These are phyloP conservation scores for Platynereis dumerilii DNA, from an alignment of 2,888 invertebrate genomes.

Conservation along the genomic window DNA sequence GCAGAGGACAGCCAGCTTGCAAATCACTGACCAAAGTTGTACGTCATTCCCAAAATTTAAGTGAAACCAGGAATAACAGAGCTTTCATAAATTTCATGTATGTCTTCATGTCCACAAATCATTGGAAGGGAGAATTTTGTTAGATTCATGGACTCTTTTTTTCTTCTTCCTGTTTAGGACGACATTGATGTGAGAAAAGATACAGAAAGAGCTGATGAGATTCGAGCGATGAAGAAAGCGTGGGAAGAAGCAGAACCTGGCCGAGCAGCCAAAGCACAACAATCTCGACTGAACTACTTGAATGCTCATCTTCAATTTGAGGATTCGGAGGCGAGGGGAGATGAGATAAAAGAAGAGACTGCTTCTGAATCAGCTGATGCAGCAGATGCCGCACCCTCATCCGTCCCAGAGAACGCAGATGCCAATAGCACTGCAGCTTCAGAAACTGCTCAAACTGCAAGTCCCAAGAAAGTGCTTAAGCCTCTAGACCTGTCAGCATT, in stretches of 20 bases:
- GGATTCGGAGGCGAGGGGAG: slow-evolving; percentile 5
- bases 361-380: slow-evolving; percentile 25
- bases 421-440: slow-evolving; percentile 49
- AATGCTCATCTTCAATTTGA: slow-evolving; percentile 36
- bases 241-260: slow-evolving; percentile 64
- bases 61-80: too few relatives aligned
- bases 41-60: too few relatives aligned
- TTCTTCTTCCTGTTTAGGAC: slow-evolving; percentile 43
- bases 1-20: too few relatives aligned
- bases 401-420: slow-evolving; percentile 32
- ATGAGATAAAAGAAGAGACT: slow-evolving; percentile 9
- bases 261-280: slow-evolving; percentile 61
- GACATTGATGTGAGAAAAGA: slow-evolving; percentile 61
- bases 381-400: slow-evolving; percentile 9
- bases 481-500: slow-evolving; percentile 58
- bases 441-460: slow-evolving; percentile 54
- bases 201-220: slow-evolving; percentile 62
- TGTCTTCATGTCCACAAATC: too few relatives aligned
- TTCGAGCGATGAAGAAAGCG: slow-evolving; percentile 61
- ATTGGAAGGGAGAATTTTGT: too few relatives aligned
- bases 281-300: slow-evolving; percentile 59
- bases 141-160: too few relatives aligned
- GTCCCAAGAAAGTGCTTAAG: slow-evolving; percentile 55
- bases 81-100: too few relatives aligned
- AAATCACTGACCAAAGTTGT: too few relatives aligned